phyloP scores from a whole-genome alignment of 2,113 vertebrate species.

The Urocynchramus pylzowi region DNA sequence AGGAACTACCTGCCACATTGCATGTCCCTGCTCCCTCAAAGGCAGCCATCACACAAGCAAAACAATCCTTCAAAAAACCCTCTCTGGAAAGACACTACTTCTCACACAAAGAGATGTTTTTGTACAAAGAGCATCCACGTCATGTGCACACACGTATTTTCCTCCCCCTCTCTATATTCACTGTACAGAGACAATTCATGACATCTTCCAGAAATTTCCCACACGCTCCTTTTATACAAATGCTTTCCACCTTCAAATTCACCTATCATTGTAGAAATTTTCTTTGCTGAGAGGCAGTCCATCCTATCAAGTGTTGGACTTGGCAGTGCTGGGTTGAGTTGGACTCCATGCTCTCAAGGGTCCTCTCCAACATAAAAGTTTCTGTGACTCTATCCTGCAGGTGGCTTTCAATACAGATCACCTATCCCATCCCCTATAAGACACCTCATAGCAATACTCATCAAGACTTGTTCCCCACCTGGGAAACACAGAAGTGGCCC shows the following conservation, averaged over 20 bases:
- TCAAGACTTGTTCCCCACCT: not conserved
- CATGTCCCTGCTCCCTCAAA: not conserved
- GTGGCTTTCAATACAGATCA: not conserved
- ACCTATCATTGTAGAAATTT: not conserved
- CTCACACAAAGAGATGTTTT: not conserved
- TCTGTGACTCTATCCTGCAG: not conserved
- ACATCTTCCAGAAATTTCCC: not conserved
- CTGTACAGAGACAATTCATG: not conserved
- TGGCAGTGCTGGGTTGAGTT: not conserved
- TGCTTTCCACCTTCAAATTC: not conserved
- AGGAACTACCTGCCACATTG: accelerated
- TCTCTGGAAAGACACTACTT: not conserved
- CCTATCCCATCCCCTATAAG: accelerated
- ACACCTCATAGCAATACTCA: accelerated
- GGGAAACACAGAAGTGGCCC: accelerated
- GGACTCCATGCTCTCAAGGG: not conserved
- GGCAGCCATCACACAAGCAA: not conserved
- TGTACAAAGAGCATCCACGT: not conserved
- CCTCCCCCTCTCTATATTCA: accelerated
- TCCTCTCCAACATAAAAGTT: not conserved
- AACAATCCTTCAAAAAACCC: not conserved
- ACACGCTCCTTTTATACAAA: not conserved
- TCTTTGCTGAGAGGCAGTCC: not conserved
- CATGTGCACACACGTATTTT: not conserved
- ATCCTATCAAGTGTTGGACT: not conserved